Conservation (phyloP, 2,888 invertebrate species). For the Sussaba pulchella region DNA sequence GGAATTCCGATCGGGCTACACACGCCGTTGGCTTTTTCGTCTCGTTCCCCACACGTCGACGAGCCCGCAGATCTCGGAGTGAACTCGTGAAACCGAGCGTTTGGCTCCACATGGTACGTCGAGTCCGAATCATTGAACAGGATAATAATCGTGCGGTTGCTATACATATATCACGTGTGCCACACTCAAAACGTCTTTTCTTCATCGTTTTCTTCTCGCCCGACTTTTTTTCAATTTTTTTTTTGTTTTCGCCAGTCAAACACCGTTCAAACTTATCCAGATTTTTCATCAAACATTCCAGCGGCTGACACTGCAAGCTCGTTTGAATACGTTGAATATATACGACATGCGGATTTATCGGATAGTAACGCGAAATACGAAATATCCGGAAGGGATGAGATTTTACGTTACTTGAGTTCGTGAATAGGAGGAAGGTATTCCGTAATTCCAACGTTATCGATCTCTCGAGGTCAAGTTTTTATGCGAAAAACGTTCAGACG, state of each 20-base stretch:
- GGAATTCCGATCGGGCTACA: background rate
- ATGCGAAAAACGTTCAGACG: background rate
- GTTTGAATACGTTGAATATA: slow-evolving; percentile 7
- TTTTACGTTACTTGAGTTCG: background rate
- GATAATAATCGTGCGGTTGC: slow-evolving; percentile 20
- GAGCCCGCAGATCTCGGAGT: slow-evolving; percentile 15
- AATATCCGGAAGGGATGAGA: background rate
- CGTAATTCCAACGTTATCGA: background rate
- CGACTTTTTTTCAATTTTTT: no score
- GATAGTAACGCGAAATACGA: background rate
- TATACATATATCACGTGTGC: background rate
- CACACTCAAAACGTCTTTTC: slow-evolving; percentile 10
- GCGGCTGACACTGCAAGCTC: background rate
- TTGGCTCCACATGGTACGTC: slow-evolving; percentile 11
- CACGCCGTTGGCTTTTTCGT: background rate
- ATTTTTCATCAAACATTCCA: background rate
- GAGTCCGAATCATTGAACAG: slow-evolving; percentile 48
- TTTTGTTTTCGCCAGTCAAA: background rate
- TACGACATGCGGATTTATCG: background rate
- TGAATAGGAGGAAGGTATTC: background rate
- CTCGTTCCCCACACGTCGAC: background rate
- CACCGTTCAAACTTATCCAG: slow-evolving; percentile 5
- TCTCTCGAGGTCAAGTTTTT: no score
- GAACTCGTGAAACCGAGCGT: slow-evolving; percentile 29
- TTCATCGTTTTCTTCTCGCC: background rate